These are phyloP conservation scores for Melanocharis versteri DNA, from an alignment of 2,113 vertebrate species.

Conservation along the genomic window DNA sequence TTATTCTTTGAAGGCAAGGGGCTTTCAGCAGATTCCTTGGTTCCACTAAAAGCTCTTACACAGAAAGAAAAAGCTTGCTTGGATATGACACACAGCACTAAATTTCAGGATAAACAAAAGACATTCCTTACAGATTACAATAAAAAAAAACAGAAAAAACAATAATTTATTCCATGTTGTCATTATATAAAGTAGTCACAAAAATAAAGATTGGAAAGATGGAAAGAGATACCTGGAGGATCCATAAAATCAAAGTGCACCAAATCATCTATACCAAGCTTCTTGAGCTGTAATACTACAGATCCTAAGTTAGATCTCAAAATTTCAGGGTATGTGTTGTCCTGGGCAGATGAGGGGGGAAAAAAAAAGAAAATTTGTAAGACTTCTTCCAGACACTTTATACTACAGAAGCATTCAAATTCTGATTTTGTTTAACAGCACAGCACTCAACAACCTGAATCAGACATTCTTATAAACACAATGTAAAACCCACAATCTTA, in stretches of 20 bases:
- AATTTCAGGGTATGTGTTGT: conserved; percentile 98
- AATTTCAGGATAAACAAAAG: not conserved
- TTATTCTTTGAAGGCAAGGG: not conserved
- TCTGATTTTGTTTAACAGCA: not conserved
- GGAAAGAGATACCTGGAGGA: conserved; percentile 84
- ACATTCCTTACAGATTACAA: not conserved
- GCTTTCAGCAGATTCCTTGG: not conserved
- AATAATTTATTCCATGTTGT: not conserved
- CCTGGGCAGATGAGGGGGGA: conserved; percentile 64
- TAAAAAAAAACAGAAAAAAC: not conserved
- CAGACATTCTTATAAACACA: fast-evolving
- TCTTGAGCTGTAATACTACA: conserved; percentile 93
- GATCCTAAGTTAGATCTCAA: conserved; percentile 93
- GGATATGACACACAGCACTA: not conserved
- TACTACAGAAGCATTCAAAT: not conserved
- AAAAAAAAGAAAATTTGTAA: not conserved
- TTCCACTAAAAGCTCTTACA: not conserved
- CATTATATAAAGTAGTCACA: not conserved
- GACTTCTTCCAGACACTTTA: not conserved
- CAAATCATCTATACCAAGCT: conserved; percentile 95
- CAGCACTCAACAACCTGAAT: not conserved
- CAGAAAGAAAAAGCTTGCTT: not conserved
- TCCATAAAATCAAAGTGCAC: conserved; percentile 99
- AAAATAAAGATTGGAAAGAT: not conserved
- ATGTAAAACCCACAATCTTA: not conserved